A percentile compares a stretch with the other conserved stretches of the same genome.
Evolutionary conservation across 2,113 vertebrate genomes (phyloP).

Genomic region (Apaloderma vittatum): DNA sequence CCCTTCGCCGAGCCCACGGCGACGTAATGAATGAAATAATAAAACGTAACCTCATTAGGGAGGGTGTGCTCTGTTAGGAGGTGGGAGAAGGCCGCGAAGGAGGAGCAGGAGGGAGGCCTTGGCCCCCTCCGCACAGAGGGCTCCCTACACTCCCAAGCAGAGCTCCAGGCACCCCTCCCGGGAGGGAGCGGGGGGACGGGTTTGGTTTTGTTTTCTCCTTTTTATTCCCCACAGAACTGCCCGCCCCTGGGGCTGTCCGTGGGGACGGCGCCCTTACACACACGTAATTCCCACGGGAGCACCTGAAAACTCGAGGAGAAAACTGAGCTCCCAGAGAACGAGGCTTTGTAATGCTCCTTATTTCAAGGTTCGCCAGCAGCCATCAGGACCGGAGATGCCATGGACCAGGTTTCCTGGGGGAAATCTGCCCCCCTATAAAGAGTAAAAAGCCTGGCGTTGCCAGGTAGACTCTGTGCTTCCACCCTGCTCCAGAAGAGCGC

Average conservation of each 20-base stretch:
- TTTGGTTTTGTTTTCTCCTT: too few relatives aligned
- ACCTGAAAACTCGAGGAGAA: not conserved
- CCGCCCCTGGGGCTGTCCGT: not conserved
- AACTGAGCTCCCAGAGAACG: accelerated
- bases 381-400: accelerated
- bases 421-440: accelerated
- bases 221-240: accelerated
- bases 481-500: accelerated
- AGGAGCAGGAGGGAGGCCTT: too few relatives aligned
- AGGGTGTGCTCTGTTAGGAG: too few relatives aligned
- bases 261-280: not conserved
- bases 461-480: accelerated
- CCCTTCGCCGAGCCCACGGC: too few relatives aligned
- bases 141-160: too few relatives aligned
- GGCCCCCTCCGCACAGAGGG: too few relatives aligned
- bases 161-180: too few relatives aligned
- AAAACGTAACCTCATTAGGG: too few relatives aligned
- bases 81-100: too few relatives aligned
- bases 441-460: not conserved
- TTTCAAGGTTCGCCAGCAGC: not conserved
- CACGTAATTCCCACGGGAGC: not conserved
- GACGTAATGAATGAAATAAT: too few relatives aligned
- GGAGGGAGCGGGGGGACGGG: too few relatives aligned
- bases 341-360: accelerated
- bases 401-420: accelerated